Conservation (phyloP, 1,140 invertebrate species). For the Drosophila leontia region DNA sequence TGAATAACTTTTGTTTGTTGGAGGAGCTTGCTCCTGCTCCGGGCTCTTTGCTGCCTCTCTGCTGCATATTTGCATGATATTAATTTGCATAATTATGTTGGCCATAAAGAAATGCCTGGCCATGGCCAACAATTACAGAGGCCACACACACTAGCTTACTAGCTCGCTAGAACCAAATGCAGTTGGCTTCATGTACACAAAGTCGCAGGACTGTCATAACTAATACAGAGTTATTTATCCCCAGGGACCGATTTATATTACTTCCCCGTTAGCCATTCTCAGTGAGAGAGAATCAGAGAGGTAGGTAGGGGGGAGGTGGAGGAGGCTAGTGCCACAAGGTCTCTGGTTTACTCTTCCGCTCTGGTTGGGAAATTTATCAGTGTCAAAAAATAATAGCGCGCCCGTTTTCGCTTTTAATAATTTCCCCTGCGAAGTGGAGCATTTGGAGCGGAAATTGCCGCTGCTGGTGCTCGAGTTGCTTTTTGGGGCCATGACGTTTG, state of each 20-base stretch:
- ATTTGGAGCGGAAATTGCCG: conserved; percentile 82
- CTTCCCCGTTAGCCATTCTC: conserved; percentile 54
- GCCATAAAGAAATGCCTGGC: conserved; percentile 50
- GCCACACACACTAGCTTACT: conserved; percentile 24
- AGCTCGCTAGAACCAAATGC: conserved; percentile 31
- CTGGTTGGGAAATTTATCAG: conserved; percentile 75
- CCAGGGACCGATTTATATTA: conserved; percentile 80
- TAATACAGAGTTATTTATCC: conserved; percentile 82
- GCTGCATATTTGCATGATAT: conserved; percentile 50
- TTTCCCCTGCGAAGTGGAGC: conserved; percentile 72
- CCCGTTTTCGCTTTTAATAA: conserved; percentile 83
- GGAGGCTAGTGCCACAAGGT: conserved; percentile 74
- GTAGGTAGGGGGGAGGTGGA: not conserved
- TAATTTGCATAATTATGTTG: conserved; percentile 63
- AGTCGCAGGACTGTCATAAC: conserved; percentile 67
- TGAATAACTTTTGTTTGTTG: conserved; percentile 30
- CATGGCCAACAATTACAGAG: conserved; percentile 37
- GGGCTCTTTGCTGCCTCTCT: not conserved
- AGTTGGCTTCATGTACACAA: conserved; percentile 35
- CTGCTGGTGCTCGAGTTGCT: conserved; percentile 64
- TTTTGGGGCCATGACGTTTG: conserved; percentile 30
- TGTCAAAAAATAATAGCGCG: conserved; percentile 82
- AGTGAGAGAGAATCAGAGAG: not conserved
- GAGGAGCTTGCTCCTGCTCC: not conserved
- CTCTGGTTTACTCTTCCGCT: conserved; percentile 22